Evolutionary conservation across 1,140 invertebrate species (phyloP), one percentile per base, ranked within the genome.

Genomic region (Cyclina sinensis): DNA sequence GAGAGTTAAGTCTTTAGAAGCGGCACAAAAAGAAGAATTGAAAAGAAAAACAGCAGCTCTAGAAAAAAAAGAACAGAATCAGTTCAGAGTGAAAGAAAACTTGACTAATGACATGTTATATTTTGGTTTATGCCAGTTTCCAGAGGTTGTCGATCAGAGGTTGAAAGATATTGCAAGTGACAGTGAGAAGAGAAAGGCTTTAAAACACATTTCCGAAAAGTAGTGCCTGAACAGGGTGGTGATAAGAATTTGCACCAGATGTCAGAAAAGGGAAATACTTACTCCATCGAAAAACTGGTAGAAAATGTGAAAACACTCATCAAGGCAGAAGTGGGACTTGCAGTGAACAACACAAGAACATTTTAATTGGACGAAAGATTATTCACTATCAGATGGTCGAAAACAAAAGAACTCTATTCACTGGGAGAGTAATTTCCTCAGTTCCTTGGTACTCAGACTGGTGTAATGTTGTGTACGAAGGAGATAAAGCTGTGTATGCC

Each of bases 41-140:
- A 81, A 59, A 62, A 30, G 51, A 24, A 84, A 83, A 54, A 88
- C 32, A 79, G 12, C 21, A 7, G 68, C 27, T 12, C n/a, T 88
- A 16, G 32, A 78, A 37, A 88, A 74, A 35, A 79, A 88, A 48
- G 54, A 59, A 68, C 35, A 82, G 51, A 43, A 79, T 9, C 21
- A 78, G n/a, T 32, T 65, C 14, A 62, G 46, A 35, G 12, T 39
- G 68, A 48, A 48, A 35, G 89, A 82, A 79, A 27, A 48, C 1
- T 24, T 88, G 43, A 84, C 59, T 9, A 88, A 76, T 68, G 86
- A 88, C 59, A 79, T 90, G 18, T 24, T 88, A 2, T 82, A 51
- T 79, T 88, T 79, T 59, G 89, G 89, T 21, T 39, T 90, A 27
- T 88, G 89, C 79, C 89, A 90, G 78, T 82, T 24, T 7, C 76